A percentile compares a stretch with the other conserved stretches of the same genome.
phyloP scores from a whole-genome alignment of 2,797 vertebrate genomes.

The Bryconaethiops microstoma region DNA sequence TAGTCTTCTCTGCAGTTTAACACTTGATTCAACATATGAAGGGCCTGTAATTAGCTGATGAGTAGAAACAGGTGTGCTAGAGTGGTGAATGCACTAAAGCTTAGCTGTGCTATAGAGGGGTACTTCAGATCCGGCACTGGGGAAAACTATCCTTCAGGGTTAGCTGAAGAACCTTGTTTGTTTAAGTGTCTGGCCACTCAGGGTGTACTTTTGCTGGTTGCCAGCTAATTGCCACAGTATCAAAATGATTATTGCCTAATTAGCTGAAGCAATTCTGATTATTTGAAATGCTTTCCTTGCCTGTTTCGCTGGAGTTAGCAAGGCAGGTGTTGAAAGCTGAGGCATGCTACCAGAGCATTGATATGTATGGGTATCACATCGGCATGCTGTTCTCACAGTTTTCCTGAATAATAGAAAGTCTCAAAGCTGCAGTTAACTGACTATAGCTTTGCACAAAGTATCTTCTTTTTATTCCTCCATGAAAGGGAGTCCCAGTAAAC shows the following conservation, averaged over 20 bases:
- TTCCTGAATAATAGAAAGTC: too few species aligned
- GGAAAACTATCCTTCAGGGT: background rate
- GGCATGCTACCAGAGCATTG: too few species aligned
- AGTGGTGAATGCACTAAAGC: background rate
- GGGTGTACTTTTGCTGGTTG: conserved; percentile 19
- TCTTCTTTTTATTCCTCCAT: background rate
- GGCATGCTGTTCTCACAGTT: background rate
- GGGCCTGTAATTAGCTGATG: conserved; percentile 12
- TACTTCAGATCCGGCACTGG: background rate
- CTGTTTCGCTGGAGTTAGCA: background rate
- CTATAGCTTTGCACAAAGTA: background rate
- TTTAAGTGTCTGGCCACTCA: conserved; percentile 21
- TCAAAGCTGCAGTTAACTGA: too few species aligned
- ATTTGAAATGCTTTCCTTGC: conserved; percentile 8
- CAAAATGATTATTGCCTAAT: conserved; percentile 4
- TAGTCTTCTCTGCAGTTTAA: conserved; percentile 1
- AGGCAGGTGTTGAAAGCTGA: conserved; percentile 6
- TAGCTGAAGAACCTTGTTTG: conserved; percentile 10
- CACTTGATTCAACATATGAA: background rate
- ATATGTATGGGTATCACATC: too few species aligned
- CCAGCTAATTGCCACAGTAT: conserved; percentile 2
- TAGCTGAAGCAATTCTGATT: conserved; percentile 7
- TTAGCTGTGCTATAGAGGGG: background rate
- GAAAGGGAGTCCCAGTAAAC: too few species aligned
- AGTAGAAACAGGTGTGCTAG: conserved; percentile 14